Base-by-base conservation (phyloP, 2,797 vertebrate species). In the Poliocrania exsul region DNA sequence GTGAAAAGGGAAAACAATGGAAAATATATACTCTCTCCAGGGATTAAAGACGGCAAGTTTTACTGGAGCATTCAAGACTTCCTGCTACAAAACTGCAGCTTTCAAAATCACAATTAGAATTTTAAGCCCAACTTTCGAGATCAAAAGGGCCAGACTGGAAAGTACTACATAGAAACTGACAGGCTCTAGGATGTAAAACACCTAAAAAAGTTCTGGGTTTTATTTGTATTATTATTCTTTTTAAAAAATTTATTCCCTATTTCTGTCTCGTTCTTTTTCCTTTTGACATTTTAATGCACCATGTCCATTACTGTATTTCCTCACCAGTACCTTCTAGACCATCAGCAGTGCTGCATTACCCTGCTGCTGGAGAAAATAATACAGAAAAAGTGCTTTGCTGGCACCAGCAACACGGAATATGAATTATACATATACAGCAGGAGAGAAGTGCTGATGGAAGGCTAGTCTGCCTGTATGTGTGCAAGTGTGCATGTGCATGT, bases 381-480 rank as follows among this genome's bases (percentile, higher is more conserved):
- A 96, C 0, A 1, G 92, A 95, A 96, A 94, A 96, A 97, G 97
- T 93, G 97, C 97, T 98, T 97, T 97, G 98, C 97, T 98, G 97
- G 98, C 98, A 97, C 96, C 64, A 96, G 98, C 88, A 92, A 97
- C 97, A 95, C 50, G 91, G 97, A 97, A 96, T 97, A 98, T 98
- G 98, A 98, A 98, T 99, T 98, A 98, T 98, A 98, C 97, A 98
- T 98, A 97, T 88, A 95, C 53, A 91, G 90, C 79, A 70, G 62
- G 28, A 47, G 81, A 95, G 90, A 83, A 91, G 57, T 54, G 93
- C 57, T 92, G 96, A 94, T 73, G 82, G 81, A 95, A 95, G 82
- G 62, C 66, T 61, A 53, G 44, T 50, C 49, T 62, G 44, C 16
- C 61, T 54, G 9, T 17, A 42, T 38, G 28, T 47, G 71, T 3